Conservation (phyloP, 1,140 invertebrate genomes). For the Melipona quadrifasciata region DNA sequence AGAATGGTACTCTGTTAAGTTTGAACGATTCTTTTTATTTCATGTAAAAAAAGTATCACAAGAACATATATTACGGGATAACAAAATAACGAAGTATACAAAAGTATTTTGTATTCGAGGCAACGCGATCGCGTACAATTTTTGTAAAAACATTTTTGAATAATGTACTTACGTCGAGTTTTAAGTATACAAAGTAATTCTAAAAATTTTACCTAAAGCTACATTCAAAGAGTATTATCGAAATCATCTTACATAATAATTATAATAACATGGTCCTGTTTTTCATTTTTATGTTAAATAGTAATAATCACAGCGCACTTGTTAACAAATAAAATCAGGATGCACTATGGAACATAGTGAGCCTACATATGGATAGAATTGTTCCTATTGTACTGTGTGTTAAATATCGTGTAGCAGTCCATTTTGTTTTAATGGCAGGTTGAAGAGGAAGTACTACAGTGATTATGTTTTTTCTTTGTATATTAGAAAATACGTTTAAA, state of each 20-base stretch:
- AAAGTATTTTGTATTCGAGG: not conserved
- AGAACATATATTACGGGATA: conserved; percentile 22
- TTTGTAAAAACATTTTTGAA: not conserved
- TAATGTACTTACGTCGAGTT: not conserved
- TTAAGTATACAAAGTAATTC: conserved; percentile 16
- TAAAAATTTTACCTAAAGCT: not conserved
- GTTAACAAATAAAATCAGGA: conserved; percentile 58
- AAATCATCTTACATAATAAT: conserved; percentile 46
- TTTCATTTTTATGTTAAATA: conserved; percentile 34
- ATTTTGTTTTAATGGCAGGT: not conserved
- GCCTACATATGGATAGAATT: conserved; percentile 39
- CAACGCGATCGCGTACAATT: conserved; percentile 3
- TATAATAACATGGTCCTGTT: conserved; percentile 42
- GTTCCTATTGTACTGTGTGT: not conserved
- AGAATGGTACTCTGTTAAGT: not conserved
- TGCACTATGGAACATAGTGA: conserved; percentile 57
- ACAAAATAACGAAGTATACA: not conserved
- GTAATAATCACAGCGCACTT: conserved; percentile 65
- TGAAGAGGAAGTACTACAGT: conserved; percentile 16
- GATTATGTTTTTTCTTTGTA: conserved; percentile 1
- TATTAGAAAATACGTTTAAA: conserved; percentile 36
- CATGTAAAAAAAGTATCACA: conserved; percentile 56
- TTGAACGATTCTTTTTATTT: conserved; percentile 11
- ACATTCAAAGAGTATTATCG: conserved; percentile 48
- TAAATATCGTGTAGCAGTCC: conserved; percentile 31